phyloP scores from a whole-genome alignment of 1,140 invertebrate genomes.

The Lepidurus couesii region DNA sequence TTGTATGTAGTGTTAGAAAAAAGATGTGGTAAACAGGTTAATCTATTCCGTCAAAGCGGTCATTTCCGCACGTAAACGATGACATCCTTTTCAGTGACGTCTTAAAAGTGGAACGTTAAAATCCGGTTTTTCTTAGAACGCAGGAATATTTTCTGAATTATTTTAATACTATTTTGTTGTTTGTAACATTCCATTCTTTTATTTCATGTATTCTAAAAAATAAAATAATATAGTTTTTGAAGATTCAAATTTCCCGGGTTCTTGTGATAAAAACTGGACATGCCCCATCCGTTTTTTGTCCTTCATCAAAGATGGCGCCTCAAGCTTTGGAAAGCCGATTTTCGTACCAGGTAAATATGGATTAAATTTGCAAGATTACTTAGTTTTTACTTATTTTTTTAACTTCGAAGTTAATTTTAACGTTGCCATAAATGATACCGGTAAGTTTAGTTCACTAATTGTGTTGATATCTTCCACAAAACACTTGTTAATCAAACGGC shows the following conservation, averaged over 20 bases:
- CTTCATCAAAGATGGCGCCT: conserved; percentile 13
- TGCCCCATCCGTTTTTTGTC: not conserved
- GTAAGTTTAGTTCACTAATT: not conserved
- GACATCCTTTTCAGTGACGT: no score
- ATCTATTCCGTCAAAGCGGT: not conserved
- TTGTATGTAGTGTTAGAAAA: no score
- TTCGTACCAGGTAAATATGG: conserved; percentile 6
- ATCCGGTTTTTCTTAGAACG: no score
- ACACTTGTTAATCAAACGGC: not conserved
- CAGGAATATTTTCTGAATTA: no score
- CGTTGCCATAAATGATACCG: not conserved
- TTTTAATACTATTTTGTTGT: no score
- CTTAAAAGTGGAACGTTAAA: no score
- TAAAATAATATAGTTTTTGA: no score
- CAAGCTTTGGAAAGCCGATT: not conserved
- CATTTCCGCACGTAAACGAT: not conserved
- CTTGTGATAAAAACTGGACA: not conserved
- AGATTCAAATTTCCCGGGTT: not conserved
- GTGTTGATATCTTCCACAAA: not conserved
- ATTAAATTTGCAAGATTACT: not conserved
- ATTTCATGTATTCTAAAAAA: no score
- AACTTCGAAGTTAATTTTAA: not conserved
- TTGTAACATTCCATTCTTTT: no score
- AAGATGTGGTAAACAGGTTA: not conserved
- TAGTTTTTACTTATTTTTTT: not conserved